phyloP scores from a whole-genome alignment of 2,113 vertebrate species.

The Silurus glanis region DNA sequence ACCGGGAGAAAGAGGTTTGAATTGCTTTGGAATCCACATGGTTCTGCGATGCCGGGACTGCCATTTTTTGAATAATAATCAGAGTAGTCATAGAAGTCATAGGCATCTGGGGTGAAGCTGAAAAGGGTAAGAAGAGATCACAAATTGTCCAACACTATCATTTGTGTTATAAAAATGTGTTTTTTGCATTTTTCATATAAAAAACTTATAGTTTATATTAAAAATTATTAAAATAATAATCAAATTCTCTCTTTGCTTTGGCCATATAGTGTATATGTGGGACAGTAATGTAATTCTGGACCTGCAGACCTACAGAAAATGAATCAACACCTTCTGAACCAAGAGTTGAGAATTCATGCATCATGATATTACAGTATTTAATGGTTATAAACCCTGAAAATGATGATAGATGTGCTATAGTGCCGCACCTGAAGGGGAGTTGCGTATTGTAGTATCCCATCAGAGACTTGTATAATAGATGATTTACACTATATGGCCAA shows the following conservation, averaged over 20 bases:
- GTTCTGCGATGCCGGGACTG: rapidly evolving
- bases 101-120: neutral
- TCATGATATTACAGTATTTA: neutral
- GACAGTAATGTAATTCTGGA: neutral
- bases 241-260: neutral
- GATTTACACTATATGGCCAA: neutral
- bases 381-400: neutral
- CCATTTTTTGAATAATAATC: neutral
- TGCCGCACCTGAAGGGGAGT: neutral
- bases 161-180: no score
- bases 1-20: slow-evolving; percentile 68
- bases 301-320: no score
- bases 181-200: no score
- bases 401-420: neutral
- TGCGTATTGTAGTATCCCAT: no score
- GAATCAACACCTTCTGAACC: no score
- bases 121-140: neutral
- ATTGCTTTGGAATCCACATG: slow-evolving; percentile 35
- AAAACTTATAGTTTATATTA: no score
- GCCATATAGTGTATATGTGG: neutral
- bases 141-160: neutral
- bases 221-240: no score
- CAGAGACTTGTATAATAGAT: no score
- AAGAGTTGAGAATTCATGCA: no score
- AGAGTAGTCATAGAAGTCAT: neutral